Percentiles rank a stretch among this genome's conserved stretches.
phyloP scores from a whole-genome alignment of 2,888 invertebrate species.

The Lydus trimaculatus region DNA sequence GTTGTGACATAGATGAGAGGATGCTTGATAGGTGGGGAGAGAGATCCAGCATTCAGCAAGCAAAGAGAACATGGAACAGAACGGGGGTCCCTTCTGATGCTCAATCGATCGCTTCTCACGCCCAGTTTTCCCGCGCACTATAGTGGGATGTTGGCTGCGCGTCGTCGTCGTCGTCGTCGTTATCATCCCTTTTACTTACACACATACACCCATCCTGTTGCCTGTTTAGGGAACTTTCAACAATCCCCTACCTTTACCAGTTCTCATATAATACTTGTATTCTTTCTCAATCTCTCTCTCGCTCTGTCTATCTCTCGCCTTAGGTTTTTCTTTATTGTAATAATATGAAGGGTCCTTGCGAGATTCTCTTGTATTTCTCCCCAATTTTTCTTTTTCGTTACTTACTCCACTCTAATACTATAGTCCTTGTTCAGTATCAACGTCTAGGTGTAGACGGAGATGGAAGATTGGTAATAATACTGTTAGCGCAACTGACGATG shows the following conservation, averaged over 20 bases:
- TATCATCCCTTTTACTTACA: neutral
- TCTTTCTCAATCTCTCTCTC: neutral
- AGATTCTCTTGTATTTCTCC: constrained; percentile 39
- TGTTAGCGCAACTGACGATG: neutral
- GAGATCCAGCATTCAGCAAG: constrained; percentile 19
- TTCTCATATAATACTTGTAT: constrained; percentile 46
- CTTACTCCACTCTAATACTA: neutral
- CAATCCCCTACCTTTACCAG: constrained; percentile 35
- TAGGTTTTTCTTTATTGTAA: neutral
- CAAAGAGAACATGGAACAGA: constrained; percentile 25
- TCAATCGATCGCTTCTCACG: constrained; percentile 57
- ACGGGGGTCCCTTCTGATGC: constrained; percentile 52
- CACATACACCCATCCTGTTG: constrained; percentile 27
- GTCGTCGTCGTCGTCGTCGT: constrained; percentile 13
- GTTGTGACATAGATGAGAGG: constrained; percentile 53
- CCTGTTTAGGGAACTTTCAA: constrained; percentile 39
- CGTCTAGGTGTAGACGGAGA: neutral
- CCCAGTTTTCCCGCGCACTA: constrained; percentile 58
- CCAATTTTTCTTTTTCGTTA: constrained; percentile 28
- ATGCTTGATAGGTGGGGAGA: constrained; percentile 51
- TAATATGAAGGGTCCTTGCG: constrained; percentile 51
- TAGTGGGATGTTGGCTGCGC: constrained; percentile 40
- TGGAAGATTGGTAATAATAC: neutral
- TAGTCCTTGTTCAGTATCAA: neutral
- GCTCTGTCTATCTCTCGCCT: neutral